phyloP scores from a whole-genome alignment of 2,888 invertebrate species.

The Ernsta delagoae region DNA sequence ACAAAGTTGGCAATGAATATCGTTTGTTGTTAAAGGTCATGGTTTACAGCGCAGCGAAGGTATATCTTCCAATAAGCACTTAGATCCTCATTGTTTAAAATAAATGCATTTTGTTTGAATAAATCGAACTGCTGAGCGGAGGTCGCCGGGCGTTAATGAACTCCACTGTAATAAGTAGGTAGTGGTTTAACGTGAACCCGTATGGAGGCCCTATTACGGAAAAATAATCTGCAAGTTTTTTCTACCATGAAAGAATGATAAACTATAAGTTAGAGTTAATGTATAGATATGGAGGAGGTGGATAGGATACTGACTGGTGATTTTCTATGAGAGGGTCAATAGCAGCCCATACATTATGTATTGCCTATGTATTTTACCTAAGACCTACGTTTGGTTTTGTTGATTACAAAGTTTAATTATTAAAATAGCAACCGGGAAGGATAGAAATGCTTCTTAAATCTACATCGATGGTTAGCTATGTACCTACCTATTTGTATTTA shows the following conservation, averaged over 20 bases:
- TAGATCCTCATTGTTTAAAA: conserved; percentile 74
- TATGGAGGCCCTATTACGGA: conserved; percentile 18
- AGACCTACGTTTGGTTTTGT: no score
- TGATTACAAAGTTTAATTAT: no score
- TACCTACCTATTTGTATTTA: no score
- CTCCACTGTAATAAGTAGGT: conserved; percentile 47
- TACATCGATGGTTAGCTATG: no score
- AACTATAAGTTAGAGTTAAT: no score
- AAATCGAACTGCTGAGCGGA: conserved; percentile 62
- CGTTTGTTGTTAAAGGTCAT: conserved; percentile 30
- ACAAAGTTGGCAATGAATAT: conserved; percentile 49
- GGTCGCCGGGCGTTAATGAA: conserved; percentile 70
- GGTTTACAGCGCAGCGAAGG: conserved; percentile 45
- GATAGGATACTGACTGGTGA: no score
- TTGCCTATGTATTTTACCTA: no score
- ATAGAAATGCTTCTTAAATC: no score
- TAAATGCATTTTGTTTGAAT: conserved; percentile 78
- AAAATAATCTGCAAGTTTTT: conserved; percentile 33
- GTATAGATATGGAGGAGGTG: no score
- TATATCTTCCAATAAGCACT: conserved; percentile 67
- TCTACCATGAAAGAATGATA: background rate
- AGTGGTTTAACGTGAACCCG: conserved; percentile 22
- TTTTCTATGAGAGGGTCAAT: no score
- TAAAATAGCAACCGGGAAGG: no score
- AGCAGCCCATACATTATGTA: no score